phyloP scores from a whole-genome alignment of 1,140 invertebrate species.

The Bursaphelenchus mucronatus region DNA sequence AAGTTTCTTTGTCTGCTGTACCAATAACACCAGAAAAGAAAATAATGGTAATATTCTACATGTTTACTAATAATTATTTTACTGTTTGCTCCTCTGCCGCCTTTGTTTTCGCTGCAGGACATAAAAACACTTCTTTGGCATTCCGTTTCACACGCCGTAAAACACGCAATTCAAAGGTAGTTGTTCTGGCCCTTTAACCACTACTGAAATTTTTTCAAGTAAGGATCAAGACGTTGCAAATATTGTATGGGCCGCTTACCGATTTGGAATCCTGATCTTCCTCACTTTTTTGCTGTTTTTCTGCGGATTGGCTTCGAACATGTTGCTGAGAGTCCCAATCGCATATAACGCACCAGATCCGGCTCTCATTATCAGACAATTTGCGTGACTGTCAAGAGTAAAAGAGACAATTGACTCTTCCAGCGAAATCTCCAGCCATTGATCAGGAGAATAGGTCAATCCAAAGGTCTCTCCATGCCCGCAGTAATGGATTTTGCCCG shows the following conservation, averaged over 20 bases:
- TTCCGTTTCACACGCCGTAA: no score
- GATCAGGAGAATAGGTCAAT: conserved; percentile 36
- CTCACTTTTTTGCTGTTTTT: conserved; percentile 26
- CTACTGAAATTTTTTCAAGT: no score
- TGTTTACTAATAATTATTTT: no score
- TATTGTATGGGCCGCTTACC: conserved; percentile 21
- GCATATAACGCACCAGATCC: conserved; percentile 53
- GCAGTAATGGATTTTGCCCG: conserved; percentile 56
- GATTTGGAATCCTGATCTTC: conserved; percentile 45
- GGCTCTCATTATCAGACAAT: conserved; percentile 48
- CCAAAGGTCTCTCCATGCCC: conserved; percentile 47
- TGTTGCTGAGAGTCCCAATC: conserved; percentile 31
- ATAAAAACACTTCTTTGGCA: no score
- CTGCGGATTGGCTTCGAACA: conserved; percentile 15
- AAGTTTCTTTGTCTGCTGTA: no score
- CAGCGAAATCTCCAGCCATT: conserved; percentile 49
- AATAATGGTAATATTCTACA: no score
- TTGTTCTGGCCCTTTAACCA: no score
- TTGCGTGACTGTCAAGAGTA: conserved; percentile 34
- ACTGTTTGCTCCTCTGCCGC: no score
- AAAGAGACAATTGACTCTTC: conserved; percentile 50
- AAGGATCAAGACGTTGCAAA: background rate
- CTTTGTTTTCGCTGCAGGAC: no score
- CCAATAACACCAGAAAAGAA: no score
- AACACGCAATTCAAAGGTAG: no score